Evolutionary conservation across 64 coral and sea anemone species (phyloP), one percentile per base, ranked within the genome.

Genomic region (Platygyra sinensis): DNA sequence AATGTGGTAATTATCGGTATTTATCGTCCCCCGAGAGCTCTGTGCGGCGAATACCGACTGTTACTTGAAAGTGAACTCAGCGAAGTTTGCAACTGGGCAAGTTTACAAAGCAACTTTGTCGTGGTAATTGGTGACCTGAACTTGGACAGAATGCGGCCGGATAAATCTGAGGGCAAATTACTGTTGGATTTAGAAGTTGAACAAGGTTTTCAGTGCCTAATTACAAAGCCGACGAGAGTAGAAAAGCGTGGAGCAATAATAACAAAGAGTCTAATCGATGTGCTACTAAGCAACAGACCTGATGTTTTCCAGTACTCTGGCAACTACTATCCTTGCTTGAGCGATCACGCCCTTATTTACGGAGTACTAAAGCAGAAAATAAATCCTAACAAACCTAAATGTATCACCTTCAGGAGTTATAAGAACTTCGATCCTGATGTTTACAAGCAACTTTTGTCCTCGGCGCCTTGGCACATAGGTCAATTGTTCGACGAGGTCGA

Each of bases 51-150:
- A 64, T 92, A 92, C 59, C 72, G 77, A 86, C 25, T 75, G 13
- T 25, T 73, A 13, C 62, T 92, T 22, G 90, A 92, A 92, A 86
- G 67, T 20, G 72, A 92, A 60, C 81, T 92, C 12, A 92, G 81
- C 62, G 90, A 86, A 30, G 27, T 92, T 16, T 92, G 80, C 60
- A 92, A 77, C 17, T 86, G 90, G 90, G 90, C 90, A 0, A 92
- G 69, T 67, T 29, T 92, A 20, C 72, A 86, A 86, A 86, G 71
- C 51, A 38, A 86, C 17, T 62, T 51, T 86, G 90, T 92, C 0
- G 74, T 76, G 0, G 8, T 52, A 0, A 71, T 67, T 3, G 83
- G 83, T 16, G 83, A 86, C 17, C 31, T 85, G 20, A 85, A 85
- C 10, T 16, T 85, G 27, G 81, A 85, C 32, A 13, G 81, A 36